Evolutionary conservation across 2,888 invertebrate species (phyloP).

Genomic region (Zygogramma bicolorata): DNA sequence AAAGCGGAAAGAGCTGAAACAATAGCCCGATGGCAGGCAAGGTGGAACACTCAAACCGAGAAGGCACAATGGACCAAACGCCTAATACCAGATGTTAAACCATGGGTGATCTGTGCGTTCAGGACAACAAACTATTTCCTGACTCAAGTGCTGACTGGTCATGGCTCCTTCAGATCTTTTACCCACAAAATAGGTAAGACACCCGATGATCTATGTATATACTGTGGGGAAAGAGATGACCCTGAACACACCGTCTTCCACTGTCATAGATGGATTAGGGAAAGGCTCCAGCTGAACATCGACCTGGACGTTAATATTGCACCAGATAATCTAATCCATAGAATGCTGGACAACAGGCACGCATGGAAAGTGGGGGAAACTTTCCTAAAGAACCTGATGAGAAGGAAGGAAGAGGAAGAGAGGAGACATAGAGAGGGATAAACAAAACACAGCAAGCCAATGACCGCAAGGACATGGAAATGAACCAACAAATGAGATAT

Average conservation of each 20-base stretch:
- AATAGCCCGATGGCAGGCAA: background rate
- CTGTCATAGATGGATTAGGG: no score
- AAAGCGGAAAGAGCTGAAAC: background rate
- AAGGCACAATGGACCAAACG: constrained; percentile 19
- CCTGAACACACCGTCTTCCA: no score
- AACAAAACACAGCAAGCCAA: constrained; percentile 14
- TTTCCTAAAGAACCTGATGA: no score
- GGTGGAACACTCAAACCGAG: background rate
- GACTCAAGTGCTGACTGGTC: background rate
- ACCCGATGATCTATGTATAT: background rate
- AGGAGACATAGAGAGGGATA: constrained; percentile 12
- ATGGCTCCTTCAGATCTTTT: background rate
- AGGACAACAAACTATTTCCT: background rate
- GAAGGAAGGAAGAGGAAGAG: no score
- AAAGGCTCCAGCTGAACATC: no score
- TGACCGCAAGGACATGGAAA: background rate
- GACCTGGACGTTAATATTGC: no score
- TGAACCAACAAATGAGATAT: background rate
- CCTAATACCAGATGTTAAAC: background rate
- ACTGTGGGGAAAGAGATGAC: no score
- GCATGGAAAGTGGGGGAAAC: no score
- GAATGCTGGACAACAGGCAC: no score
- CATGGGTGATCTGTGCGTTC: background rate
- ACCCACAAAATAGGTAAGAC: background rate
- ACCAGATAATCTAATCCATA: no score